phyloP scores from a whole-genome alignment of 1,140 invertebrate genomes.

The Drosophila chauvacae region DNA sequence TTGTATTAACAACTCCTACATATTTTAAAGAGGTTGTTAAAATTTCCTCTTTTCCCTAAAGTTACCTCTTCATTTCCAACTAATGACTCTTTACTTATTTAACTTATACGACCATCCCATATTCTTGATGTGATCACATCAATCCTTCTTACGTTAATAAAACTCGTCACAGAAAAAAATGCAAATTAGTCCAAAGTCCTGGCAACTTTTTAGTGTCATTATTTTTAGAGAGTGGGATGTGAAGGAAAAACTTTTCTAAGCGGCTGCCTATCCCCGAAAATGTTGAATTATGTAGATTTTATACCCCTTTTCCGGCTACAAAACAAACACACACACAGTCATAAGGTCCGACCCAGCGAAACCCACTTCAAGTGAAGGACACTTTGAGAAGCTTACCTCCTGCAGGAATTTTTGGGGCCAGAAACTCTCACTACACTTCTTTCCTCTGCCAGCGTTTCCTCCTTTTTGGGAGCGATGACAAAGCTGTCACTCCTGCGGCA shows the following conservation, averaged over 20 bases:
- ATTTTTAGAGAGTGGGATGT: neutral
- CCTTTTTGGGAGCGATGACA: slow-evolving; percentile 10
- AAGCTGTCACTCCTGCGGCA: slow-evolving; percentile 8
- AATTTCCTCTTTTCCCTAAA: neutral
- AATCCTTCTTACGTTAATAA: slow-evolving; percentile 31
- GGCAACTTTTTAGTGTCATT: slow-evolving; percentile 23
- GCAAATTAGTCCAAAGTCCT: slow-evolving; percentile 49
- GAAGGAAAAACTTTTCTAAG: slow-evolving; percentile 23
- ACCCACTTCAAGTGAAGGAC: slow-evolving; percentile 29
- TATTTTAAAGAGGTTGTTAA: neutral
- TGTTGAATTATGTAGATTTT: slow-evolving; percentile 35
- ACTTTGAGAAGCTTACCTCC: slow-evolving; percentile 37
- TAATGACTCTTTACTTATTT: slow-evolving; percentile 17
- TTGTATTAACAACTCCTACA: neutral
- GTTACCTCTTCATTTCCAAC: slow-evolving; percentile 4
- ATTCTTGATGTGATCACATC: slow-evolving; percentile 22
- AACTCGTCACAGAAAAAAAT: slow-evolving; percentile 26
- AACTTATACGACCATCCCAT: slow-evolving; percentile 1
- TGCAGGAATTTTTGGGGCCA: slow-evolving; percentile 1
- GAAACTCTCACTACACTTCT: neutral
- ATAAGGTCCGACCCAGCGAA: neutral
- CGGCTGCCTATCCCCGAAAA: slow-evolving; percentile 14
- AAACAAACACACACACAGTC: slow-evolving; percentile 3
- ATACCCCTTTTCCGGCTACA: slow-evolving; percentile 19
- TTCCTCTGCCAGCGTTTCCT: neutral